Percentiles rank a stretch among this genome's conserved stretches.
Evolutionary conservation across 2,888 invertebrate species (phyloP).

Genomic region (Sthenelais limicola): DNA sequence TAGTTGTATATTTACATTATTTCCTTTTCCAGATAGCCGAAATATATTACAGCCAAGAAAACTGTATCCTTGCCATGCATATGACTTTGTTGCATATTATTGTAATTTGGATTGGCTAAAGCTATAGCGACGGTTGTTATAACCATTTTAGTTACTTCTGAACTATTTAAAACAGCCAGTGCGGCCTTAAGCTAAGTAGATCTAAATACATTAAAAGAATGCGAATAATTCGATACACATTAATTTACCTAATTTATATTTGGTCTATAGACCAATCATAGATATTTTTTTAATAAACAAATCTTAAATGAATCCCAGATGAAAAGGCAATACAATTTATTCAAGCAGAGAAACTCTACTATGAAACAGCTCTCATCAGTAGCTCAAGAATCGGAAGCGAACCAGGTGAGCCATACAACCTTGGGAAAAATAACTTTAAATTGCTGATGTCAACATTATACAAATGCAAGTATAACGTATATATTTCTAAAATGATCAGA

Average conservation of each 20-base stretch:
- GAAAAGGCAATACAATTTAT: conserved; percentile 68
- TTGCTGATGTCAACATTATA: too few relatives aligned
- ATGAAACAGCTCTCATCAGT: conserved; percentile 67
- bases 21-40: conserved; percentile 62
- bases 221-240: not conserved
- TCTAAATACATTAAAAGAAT: too few relatives aligned
- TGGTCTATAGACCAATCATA: not conserved
- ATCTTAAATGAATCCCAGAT: not conserved
- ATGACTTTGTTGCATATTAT: not conserved
- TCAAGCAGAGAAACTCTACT: conserved; percentile 69
- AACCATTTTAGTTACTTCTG: too few relatives aligned
- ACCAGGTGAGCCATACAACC: too few relatives aligned
- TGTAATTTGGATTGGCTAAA: too few relatives aligned
- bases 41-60: conserved; percentile 63
- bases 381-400: conserved; percentile 42
- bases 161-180: too few relatives aligned
- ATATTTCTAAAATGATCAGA: too few relatives aligned
- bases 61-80: conserved; percentile 70
- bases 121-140: too few relatives aligned
- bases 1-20: not conserved
- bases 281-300: not conserved
- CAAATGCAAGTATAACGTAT: too few relatives aligned
- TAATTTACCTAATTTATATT: not conserved
- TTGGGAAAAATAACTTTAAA: too few relatives aligned
- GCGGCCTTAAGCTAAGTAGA: too few relatives aligned